Base-by-base conservation (phyloP, 2,113 vertebrate genomes). In the Paradisaea rubra region DNA sequence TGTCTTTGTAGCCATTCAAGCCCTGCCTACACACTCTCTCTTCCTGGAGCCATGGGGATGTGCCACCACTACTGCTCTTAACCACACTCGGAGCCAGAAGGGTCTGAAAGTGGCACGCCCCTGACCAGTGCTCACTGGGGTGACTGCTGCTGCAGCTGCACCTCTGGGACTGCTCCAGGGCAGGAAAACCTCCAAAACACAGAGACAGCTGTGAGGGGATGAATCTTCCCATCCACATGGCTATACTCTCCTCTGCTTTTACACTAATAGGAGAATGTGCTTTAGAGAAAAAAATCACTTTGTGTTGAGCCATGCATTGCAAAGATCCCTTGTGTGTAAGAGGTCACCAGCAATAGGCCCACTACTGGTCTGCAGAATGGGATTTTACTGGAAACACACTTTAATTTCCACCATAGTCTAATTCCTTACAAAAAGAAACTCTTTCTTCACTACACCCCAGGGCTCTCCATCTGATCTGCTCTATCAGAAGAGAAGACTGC, bases 341-440 rank as follows among this genome's bases (percentile, higher is more conserved):
- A 60, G 8, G 28, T 21, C 47, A 71, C 13, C 39, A 83, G 44
- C 37, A 60, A 42, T 2, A 65, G 37, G 41, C 9, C 3, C 15
- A 21, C 44, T 59, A 21, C 41, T 64, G 35, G 35, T 52, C 35
- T 65, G 25, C 10, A 89, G 72, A 59, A 71, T 65, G 39, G 35
- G 16, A 88, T 89, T 77, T 92, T 90, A 72, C 70, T 83, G 73
- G 44, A 92, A 96, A 96, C 50, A 74, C 72, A 53, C 37, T 89
- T 94, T 79, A 73, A 92, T 95, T 95, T 65, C 35, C 30, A 69
- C 22, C 13, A 73, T 42, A 76, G 68, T 79, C 52, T 86, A 71
- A 74, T 76, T 69, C 66, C 13, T 4, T 24, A 7, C 0, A 10
- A 92, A 87, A 89, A 70, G 85, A 92, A 87, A 13, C 50, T 79